A percentile compares a stretch with the other conserved stretches of the same genome.
phyloP scores from a whole-genome alignment of 2,113 vertebrate species.

The Cryptomyrus ogoouensis region DNA sequence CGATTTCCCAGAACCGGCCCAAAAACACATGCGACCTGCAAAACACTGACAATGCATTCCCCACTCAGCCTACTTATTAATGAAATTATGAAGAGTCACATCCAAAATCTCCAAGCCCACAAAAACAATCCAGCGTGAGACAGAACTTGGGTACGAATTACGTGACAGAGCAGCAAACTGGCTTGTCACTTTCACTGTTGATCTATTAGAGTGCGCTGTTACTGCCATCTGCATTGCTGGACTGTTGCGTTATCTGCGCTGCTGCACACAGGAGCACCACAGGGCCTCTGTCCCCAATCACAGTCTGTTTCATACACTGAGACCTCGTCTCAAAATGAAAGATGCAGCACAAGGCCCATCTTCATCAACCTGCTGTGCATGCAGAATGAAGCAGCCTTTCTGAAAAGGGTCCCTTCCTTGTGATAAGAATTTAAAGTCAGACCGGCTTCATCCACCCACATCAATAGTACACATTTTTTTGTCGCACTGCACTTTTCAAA shows the following conservation, averaged over 20 bases:
- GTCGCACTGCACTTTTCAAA: not conserved
- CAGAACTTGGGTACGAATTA: not conserved
- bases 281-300: not conserved
- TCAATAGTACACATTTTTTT: not conserved
- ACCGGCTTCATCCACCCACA: not conserved
- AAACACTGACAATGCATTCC: not conserved
- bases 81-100: not conserved
- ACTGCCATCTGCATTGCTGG: not conserved
- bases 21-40: not conserved
- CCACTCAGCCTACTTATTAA: not conserved
- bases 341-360: not conserved
- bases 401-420: not conserved
- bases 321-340: not conserved
- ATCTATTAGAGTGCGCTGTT: not conserved
- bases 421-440: not conserved
- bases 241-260: not conserved
- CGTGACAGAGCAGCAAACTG: not conserved
- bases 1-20: not conserved
- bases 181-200: not conserved
- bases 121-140: not conserved
- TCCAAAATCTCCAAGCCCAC: not conserved
- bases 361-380: not conserved
- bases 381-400: not conserved
- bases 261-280: not conserved
- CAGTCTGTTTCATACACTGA: not conserved